Conservation (phyloP, 2,797 vertebrate species). For the Ibycter americanus region DNA sequence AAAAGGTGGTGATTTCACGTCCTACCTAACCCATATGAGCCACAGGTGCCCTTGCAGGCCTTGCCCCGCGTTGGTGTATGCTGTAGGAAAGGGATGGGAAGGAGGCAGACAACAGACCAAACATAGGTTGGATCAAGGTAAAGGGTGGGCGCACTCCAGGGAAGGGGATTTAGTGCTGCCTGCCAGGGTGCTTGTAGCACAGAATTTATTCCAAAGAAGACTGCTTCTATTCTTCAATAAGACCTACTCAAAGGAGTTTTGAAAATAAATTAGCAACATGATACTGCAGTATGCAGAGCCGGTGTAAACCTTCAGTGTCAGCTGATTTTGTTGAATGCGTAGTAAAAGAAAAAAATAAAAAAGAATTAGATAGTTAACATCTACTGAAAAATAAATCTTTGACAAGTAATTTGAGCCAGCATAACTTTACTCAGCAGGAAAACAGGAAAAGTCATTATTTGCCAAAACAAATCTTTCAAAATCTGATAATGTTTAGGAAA, state of each 20-base stretch:
- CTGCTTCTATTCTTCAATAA: slow-evolving; percentile 17
- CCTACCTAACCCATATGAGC: neutral
- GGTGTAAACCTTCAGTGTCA: slow-evolving; percentile 18
- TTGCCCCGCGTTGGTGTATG: neutral
- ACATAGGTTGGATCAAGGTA: neutral
- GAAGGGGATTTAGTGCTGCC: neutral
- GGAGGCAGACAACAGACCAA: neutral
- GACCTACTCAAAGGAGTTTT: slow-evolving; percentile 7
- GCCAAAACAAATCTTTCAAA: slow-evolving; percentile 61
- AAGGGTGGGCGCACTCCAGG: neutral
- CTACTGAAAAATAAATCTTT: slow-evolving; percentile 54
- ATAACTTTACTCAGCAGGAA: slow-evolving; percentile 40
- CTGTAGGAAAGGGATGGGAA: neutral
- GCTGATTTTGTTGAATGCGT: slow-evolving; percentile 35
- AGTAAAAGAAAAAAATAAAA: slow-evolving; percentile 27
- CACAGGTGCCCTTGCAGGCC: neutral
- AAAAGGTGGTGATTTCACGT: neutral
- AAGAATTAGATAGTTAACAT: slow-evolving; percentile 32
- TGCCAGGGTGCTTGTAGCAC: neutral
- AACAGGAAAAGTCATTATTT: slow-evolving; percentile 56
- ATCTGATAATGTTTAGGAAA: slow-evolving; percentile 67
- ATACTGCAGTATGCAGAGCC: neutral
- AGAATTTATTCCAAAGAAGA: neutral
- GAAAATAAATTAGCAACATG: slow-evolving; percentile 46
- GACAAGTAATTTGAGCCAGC: slow-evolving; percentile 7